A percentile compares a stretch with the other conserved stretches of the same genome.
Evolutionary conservation across 2,113 vertebrate species (phyloP).

Genomic region (Dicentrarchus labrax): DNA sequence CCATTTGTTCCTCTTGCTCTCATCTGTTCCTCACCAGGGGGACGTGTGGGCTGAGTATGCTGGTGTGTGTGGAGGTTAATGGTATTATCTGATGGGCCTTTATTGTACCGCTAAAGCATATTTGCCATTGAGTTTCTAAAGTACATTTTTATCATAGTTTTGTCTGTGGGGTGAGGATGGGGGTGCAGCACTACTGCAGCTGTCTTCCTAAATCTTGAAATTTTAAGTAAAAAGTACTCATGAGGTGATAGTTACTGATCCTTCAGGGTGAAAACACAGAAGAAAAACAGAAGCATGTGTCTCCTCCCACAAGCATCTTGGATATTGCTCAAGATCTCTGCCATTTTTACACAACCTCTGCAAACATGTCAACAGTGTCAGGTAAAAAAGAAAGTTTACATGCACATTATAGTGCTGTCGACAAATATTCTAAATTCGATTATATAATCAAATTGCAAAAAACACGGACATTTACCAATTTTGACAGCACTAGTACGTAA

Average conservation of each 20-base stretch:
- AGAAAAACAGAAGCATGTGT: background rate
- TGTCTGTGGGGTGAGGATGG: too few species aligned
- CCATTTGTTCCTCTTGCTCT: constrained; percentile 55
- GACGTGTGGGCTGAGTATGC: constrained; percentile 46
- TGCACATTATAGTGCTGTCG: too few species aligned
- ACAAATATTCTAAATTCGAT: too few species aligned
- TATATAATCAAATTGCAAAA: too few species aligned
- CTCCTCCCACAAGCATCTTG: background rate
- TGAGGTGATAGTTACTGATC: background rate
- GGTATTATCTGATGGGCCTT: constrained; percentile 45
- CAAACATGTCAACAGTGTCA: background rate
- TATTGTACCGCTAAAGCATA: constrained; percentile 6
- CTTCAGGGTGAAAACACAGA: background rate
- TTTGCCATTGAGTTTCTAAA: constrained; percentile 6
- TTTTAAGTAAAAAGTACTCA: background rate
- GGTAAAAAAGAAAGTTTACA: too few species aligned
- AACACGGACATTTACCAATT: too few species aligned
- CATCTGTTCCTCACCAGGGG: constrained; percentile 59
- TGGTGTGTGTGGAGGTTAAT: constrained; percentile 49
- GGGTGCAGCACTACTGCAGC: too few species aligned
- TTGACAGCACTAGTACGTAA: too few species aligned
- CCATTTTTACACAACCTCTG: background rate
- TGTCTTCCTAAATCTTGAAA: background rate
- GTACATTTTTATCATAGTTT: background rate
- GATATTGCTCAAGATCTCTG: background rate